Base-by-base conservation (phyloP, 2,888 invertebrate species). In the Metalampra italica region DNA sequence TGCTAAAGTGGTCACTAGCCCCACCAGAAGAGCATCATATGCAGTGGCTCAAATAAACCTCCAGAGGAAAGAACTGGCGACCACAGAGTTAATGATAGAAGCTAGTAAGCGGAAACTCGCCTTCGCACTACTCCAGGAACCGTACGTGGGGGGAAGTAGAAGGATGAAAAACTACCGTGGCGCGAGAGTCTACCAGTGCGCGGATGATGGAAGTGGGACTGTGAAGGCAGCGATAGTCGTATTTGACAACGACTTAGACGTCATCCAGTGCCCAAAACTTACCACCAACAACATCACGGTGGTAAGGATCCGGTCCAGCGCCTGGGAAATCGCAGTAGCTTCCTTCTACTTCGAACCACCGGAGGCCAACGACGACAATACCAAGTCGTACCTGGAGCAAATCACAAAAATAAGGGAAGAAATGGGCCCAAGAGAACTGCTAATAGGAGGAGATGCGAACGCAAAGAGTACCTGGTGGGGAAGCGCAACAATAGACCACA, bases 391-490 rank as follows among this genome's bases (percentile, higher is more conserved):
- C n/a, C n/a, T n/a, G 46, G 22, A 1, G 14, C 7, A n/a, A 36
- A n/a, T 42, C 48, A 0, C 43, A n/a, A 32, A 15, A 1, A 32
- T 48, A 9, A 14, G 14, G 4, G 7, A 15, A 5, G 32, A 48
- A 34, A 7, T 50, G 1, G 43, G 29, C 13, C 30, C 29, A 0
- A 32, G 34, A 8, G 50, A 44, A 7, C 0, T 55, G 8, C 34
- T 58, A 3, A 30, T 63, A 11, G 61, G 47, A 12, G 60, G 60
- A 0, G 62, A 60, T 37, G 49, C 43, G 5, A 62, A 62, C 14
- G 54, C 61, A 0, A 49, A 49, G 53, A 60, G 54, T 15, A n/a
- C 36, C 0, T 57, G 56, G 57, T 59, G 60, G 61, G 55, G 58
- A 4, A 57, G 60, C 12, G 9, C 4, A 1, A 37, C 7, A 1